Percentiles rank a stretch among this genome's conserved stretches.
Conservation (phyloP, 1,140 invertebrate species). For the Macrostomum lignano region DNA sequence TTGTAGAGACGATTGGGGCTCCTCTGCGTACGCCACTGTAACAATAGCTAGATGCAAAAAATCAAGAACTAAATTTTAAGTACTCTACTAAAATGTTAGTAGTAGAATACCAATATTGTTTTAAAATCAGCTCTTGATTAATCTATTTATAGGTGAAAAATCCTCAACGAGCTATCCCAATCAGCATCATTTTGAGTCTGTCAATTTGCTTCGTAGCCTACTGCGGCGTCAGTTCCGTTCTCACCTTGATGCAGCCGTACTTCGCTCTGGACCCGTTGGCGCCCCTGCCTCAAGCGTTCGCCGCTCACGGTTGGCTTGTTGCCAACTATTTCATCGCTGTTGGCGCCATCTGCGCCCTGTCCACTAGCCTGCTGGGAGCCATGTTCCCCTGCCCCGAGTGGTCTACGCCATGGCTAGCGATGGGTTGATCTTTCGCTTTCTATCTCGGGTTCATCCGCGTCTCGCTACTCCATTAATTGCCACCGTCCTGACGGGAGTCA, state of each 20-base stretch:
- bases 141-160: constrained; percentile 48
- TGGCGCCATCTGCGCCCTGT: constrained; percentile 15
- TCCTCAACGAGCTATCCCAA: constrained; percentile 13
- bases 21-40: too few species aligned
- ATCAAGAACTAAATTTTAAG: too few species aligned
- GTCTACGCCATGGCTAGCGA: constrained; percentile 75
- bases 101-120: too few species aligned
- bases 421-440: constrained; percentile 50
- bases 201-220: constrained; percentile 12
- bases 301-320: constrained; percentile 12
- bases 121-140: too few species aligned
- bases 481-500: constrained; percentile 45
- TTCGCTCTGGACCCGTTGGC: constrained; percentile 3
- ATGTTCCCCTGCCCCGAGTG: constrained; percentile 75
- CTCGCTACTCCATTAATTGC: constrained; percentile 57
- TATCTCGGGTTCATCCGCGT: constrained; percentile 42
- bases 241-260: constrained; percentile 16
- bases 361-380: constrained; percentile 42
- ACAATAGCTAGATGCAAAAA: too few species aligned
- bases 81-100: too few species aligned
- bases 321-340: constrained; percentile 15
- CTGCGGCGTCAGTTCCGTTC: constrained; percentile 13
- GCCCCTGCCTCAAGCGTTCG: constrained; percentile 11
- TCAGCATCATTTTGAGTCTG: constrained; percentile 13
- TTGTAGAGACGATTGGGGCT: too few species aligned